Evolutionary conservation across 2,888 invertebrate genomes (phyloP), one percentile per base, ranked within the genome.

Genomic region (Tachina grossa): DNA sequence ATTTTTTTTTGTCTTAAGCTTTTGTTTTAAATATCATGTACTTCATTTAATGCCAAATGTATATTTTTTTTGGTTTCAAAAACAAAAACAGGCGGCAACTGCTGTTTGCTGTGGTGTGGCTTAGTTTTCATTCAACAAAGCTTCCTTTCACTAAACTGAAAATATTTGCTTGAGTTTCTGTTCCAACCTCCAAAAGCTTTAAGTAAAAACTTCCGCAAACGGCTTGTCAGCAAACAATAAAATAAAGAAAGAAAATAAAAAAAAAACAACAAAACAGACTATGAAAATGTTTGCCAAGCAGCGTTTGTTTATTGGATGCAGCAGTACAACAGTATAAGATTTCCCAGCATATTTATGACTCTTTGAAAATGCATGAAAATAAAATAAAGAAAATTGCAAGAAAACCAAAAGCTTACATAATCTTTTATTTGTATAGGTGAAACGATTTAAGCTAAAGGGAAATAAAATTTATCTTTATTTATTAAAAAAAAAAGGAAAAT

Each of bases 171-270:
- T 22, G 71, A 45, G 31, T 72, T 45, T 53, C 2, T 19, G 51
- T 41, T 31, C 19, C 74, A 72, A 81, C 76, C 71, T 74, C 82
- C 77, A 66, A 71, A 77, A 71, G 31, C 14, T 51, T 4, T 31
- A 63, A 45, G 53, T n/a, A 65, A 81, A 31, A 66, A 81, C 81
- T 85, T 85, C 84, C 84, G 77, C 84, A 81, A 81, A 85, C 66
- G n/a, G 63, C 63, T 68, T 81, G 75, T 63, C 69, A 69, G 68
- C 59, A 81, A 47, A 82, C 51, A 71, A 57, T 43, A 9, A 55
- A 71, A 55, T 11, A 53, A 76, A 53, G 19, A 22, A 39, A 47
- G 13, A 47, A 39, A 66, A 49, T 39, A 22, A 47, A 57, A 39
- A 9, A 71, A 9, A 39, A 66, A 22, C 39, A 57, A 39, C n/a